Evolutionary conservation across 2,888 invertebrate species (phyloP).

Genomic region (Nipponacmea schrenckii): DNA sequence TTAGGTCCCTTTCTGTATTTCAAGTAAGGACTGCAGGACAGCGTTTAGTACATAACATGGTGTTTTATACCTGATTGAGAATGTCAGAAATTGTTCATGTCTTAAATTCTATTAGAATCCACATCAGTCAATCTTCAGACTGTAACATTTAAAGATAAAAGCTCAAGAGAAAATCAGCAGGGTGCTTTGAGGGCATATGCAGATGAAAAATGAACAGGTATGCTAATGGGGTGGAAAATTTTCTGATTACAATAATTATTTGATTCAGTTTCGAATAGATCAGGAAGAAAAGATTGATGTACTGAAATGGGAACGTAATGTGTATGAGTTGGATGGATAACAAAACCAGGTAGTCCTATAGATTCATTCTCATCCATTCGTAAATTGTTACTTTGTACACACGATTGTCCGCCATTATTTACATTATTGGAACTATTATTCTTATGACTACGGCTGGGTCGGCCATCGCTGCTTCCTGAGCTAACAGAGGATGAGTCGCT

Average conservation of each 20-base stretch:
- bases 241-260: constrained; percentile 13
- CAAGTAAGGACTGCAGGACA: too few relatives aligned
- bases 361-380: not conserved
- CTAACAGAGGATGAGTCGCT: constrained; percentile 39
- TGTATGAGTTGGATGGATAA: constrained; percentile 86
- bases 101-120: too few relatives aligned
- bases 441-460: not conserved
- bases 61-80: too few relatives aligned
- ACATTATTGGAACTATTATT: constrained; percentile 30
- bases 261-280: constrained; percentile 32
- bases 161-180: too few relatives aligned
- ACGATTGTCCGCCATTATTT: not conserved
- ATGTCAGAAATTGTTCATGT: too few relatives aligned
- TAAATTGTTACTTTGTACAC: constrained; percentile 24
- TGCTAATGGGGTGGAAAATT: constrained; percentile 63
- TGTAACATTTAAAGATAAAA: too few relatives aligned
- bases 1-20: too few relatives aligned
- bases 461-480: constrained; percentile 31
- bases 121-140: too few relatives aligned
- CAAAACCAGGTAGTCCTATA: constrained; percentile 81
- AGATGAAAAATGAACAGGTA: constrained; percentile 60
- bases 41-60: too few relatives aligned
- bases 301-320: constrained; percentile 84
- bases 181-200: constrained; percentile 27
- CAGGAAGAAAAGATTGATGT: constrained; percentile 68